Conservation (phyloP, 2,888 invertebrate species). For the Tortricodes alternella region DNA sequence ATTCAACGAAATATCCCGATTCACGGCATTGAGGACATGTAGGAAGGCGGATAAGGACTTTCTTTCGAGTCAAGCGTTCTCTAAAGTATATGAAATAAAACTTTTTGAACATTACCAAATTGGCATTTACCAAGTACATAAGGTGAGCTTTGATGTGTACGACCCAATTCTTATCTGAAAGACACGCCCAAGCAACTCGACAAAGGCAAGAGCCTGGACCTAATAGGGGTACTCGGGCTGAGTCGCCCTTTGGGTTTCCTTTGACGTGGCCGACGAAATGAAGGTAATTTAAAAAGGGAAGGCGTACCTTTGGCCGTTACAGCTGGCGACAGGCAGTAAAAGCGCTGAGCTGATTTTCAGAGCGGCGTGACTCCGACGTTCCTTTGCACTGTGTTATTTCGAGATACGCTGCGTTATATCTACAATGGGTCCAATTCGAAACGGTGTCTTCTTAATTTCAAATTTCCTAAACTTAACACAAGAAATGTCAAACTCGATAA, state of each 20-base stretch:
- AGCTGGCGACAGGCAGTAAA: conserved; percentile 4
- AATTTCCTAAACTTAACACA: too few relatives aligned
- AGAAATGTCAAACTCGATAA: too few relatives aligned
- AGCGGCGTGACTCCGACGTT: neutral
- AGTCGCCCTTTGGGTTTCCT: conserved; percentile 57
- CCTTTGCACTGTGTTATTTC: neutral
- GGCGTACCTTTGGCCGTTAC: conserved; percentile 29
- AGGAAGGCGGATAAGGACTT: conserved; percentile 1
- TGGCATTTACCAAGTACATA: conserved; percentile 29
- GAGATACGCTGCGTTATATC: neutral
- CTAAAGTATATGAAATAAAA: conserved; percentile 25
- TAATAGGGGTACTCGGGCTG: conserved; percentile 72
- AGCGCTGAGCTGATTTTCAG: conserved; percentile 5
- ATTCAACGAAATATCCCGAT: neutral
- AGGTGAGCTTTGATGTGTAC: conserved; percentile 65
- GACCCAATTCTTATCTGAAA: conserved; percentile 77
- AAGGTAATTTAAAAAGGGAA: conserved; percentile 72
- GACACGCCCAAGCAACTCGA: conserved; percentile 66
- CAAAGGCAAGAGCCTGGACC: conserved; percentile 71
- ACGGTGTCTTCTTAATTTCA: too few relatives aligned
- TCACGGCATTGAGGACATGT: neutral
- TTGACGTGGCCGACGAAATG: conserved; percentile 64
- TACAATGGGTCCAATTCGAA: too few relatives aligned
- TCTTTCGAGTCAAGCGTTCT: conserved; percentile 18
- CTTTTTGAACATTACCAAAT: conserved; percentile 27